Percentiles rank a stretch among this genome's conserved stretches.
phyloP scores from a whole-genome alignment of 2,113 vertebrate genomes.

The Erythrocercus mccallii region DNA sequence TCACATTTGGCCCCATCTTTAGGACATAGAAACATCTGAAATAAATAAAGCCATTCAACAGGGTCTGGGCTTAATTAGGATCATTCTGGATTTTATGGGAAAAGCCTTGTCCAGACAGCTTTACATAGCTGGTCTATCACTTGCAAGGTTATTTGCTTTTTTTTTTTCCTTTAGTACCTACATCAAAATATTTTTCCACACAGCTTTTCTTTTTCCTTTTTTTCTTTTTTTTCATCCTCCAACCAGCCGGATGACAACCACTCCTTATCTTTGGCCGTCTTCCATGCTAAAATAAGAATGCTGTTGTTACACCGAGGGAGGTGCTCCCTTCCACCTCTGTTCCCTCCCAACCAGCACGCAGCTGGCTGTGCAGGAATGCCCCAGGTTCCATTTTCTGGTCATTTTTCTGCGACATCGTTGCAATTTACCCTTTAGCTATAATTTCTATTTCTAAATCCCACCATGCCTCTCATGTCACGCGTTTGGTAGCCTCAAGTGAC shows the following conservation, averaged over 20 bases:
- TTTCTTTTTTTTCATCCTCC: background rate
- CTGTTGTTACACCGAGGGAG: background rate
- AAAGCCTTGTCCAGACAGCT: slow-evolving; percentile 10
- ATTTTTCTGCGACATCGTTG: background rate
- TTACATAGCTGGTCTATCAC: background rate
- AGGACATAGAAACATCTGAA: slow-evolving; percentile 63
- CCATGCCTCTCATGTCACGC: background rate
- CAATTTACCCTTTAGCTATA: background rate
- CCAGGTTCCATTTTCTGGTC: slow-evolving; percentile 1
- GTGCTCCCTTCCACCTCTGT: slow-evolving; percentile 49
- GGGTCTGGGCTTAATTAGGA: slow-evolving; percentile 55
- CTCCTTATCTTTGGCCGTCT: slow-evolving; percentile 58
- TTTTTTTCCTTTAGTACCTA: background rate
- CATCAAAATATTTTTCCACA: slow-evolving; percentile 14
- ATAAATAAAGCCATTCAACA: slow-evolving; percentile 57
- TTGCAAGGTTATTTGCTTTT: background rate
- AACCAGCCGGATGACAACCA: slow-evolving; percentile 29
- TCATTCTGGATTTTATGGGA: slow-evolving; percentile 29
- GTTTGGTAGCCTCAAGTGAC: background rate
- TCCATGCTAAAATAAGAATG: slow-evolving; percentile 59
- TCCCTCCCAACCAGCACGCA: background rate
- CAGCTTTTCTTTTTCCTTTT: background rate
- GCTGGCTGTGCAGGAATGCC: background rate
- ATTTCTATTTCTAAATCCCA: background rate
- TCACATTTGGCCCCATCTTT: slow-evolving; percentile 55